Conservation (phyloP, 2,113 vertebrate species). For the Formicarius rufipectus region DNA sequence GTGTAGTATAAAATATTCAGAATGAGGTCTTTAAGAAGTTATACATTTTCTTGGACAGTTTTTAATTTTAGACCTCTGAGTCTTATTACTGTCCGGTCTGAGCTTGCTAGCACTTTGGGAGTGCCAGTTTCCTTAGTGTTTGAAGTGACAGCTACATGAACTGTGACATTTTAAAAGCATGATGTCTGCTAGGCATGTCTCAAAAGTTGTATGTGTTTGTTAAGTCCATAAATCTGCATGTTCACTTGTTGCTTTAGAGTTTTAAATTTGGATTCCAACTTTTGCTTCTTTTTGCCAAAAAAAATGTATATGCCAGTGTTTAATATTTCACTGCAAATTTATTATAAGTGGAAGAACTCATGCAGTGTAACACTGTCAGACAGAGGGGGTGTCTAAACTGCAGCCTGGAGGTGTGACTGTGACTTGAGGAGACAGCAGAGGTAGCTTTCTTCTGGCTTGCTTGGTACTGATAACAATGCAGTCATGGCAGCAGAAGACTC, state of each 20-base stretch:
- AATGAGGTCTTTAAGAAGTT: slow-evolving; percentile 29
- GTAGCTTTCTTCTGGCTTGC: background rate
- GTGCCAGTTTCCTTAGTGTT: slow-evolving; percentile 3
- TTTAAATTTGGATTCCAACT: background rate
- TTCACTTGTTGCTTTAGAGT: background rate
- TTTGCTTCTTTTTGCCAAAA: slow-evolving; percentile 38
- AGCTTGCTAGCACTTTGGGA: background rate
- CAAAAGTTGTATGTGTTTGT: slow-evolving; percentile 31
- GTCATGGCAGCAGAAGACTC: background rate
- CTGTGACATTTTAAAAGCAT: slow-evolving; percentile 38
- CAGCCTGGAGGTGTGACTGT: background rate
- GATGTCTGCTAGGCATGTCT: slow-evolving; percentile 25
- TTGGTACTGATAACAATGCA: background rate
- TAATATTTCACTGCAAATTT: slow-evolving; percentile 43
- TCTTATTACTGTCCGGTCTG: background rate
- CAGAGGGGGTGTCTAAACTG: background rate
- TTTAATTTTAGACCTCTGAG: slow-evolving; percentile 27
- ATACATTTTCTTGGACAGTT: background rate
- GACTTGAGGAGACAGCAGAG: background rate
- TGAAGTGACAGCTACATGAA: background rate
- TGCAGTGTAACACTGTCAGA: background rate
- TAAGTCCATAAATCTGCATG: background rate
- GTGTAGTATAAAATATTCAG: background rate
- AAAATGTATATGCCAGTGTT: background rate
- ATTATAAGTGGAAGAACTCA: slow-evolving; percentile 28